Evolutionary conservation across 2,888 invertebrate genomes (phyloP).

Genomic region (Drosophila quasianomalipes): DNA sequence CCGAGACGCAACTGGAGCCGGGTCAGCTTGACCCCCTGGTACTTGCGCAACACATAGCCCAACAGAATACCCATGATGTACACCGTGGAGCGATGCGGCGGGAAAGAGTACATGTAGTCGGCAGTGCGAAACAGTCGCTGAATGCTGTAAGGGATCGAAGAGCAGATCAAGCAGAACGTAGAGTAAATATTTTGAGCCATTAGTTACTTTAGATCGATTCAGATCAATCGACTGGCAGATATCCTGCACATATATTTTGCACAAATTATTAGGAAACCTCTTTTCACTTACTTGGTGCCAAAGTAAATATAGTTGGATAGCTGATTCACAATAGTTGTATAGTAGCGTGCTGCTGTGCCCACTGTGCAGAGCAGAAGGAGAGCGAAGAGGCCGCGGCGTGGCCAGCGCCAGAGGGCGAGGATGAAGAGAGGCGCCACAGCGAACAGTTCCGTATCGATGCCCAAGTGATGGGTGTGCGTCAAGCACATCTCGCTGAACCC

Average conservation of each 20-base stretch:
- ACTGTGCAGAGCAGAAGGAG: constrained; percentile 86
- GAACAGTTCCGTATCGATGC: constrained; percentile 90
- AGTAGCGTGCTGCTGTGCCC: constrained; percentile 88
- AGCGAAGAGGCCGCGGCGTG: constrained; percentile 86
- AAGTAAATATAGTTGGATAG: constrained; percentile 89
- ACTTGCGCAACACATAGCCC: constrained; percentile 87
- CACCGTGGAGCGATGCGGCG: constrained; percentile 89
- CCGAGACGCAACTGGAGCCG: constrained; percentile 86
- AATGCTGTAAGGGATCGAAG: constrained; percentile 85
- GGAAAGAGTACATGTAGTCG: constrained; percentile 89
- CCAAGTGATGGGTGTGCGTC: constrained; percentile 90
- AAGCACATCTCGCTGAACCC: constrained; percentile 91
- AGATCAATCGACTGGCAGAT: not conserved
- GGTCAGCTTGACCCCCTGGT: constrained; percentile 84
- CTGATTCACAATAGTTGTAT: constrained; percentile 87
- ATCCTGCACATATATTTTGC: not conserved
- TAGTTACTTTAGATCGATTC: not conserved
- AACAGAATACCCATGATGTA: constrained; percentile 89
- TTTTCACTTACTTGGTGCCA: constrained; percentile 88
- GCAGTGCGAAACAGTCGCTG: constrained; percentile 89
- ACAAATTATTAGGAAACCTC: no score
- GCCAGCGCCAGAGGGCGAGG: constrained; percentile 88
- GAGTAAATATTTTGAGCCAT: not conserved
- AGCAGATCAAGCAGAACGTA: not conserved
- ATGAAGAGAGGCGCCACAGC: constrained; percentile 88